phyloP scores from a whole-genome alignment of 1,140 invertebrate species.

The Bombus picipes region DNA sequence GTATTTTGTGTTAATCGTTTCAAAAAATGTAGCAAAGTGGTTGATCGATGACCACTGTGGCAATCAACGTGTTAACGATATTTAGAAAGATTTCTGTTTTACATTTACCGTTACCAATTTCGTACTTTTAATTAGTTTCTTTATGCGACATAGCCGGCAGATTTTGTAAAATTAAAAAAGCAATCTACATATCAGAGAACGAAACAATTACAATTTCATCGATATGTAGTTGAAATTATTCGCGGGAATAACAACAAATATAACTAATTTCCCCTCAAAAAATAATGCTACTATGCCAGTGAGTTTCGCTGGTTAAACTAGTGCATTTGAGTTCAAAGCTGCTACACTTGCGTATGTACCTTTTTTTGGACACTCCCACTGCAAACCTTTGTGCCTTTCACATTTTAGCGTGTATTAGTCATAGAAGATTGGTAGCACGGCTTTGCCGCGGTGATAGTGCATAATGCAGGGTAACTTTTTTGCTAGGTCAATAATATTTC shows the following conservation, averaged over 20 bases:
- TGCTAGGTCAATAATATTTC: background rate
- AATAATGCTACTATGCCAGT: background rate
- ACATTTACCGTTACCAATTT: too few relatives aligned
- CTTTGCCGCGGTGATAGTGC: background rate
- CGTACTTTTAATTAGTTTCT: too few relatives aligned
- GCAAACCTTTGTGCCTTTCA: constrained; percentile 26
- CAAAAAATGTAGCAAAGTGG: too few relatives aligned
- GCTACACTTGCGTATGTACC: background rate
- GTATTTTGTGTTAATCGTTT: too few relatives aligned
- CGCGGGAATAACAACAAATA: background rate
- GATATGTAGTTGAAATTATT: too few relatives aligned
- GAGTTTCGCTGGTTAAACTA: background rate
- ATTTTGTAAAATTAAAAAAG: too few relatives aligned
- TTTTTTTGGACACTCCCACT: constrained; percentile 18
- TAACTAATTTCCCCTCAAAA: background rate
- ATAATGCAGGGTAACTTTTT: background rate
- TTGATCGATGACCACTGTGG: too few relatives aligned
- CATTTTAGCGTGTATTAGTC: constrained; percentile 42
- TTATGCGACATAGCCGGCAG: too few relatives aligned
- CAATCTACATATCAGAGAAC: too few relatives aligned
- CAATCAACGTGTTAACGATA: too few relatives aligned
- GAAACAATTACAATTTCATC: too few relatives aligned
- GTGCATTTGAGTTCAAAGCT: background rate
- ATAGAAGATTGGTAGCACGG: background rate
- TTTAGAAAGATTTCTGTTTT: too few relatives aligned